These are phyloP conservation scores for Drosophila acutilabella DNA, from an alignment of 2,888 invertebrate species.

Conservation along the genomic window DNA sequence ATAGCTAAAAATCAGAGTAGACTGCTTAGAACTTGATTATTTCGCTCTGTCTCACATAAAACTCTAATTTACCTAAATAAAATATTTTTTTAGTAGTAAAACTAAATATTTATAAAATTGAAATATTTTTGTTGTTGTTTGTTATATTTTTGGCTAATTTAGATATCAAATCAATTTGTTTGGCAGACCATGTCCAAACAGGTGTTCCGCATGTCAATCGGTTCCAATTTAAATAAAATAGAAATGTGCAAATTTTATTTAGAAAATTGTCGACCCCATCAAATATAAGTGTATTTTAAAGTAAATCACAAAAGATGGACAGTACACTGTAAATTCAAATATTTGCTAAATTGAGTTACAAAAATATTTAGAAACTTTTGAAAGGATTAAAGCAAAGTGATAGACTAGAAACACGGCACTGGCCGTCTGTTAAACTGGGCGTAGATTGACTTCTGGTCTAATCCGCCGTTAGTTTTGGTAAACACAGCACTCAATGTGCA, in stretches of 20 bases:
- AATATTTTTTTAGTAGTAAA: too few species aligned
- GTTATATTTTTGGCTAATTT: neutral
- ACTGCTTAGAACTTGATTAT: too few species aligned
- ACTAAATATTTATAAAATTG: too few species aligned
- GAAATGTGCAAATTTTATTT: neutral
- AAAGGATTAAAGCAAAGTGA: neutral
- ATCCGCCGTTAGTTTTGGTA: constrained; percentile 70
- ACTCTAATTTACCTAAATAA: too few species aligned
- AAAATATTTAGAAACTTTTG: neutral
- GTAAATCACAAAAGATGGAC: too few species aligned
- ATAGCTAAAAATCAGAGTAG: too few species aligned
- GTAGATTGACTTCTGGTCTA: constrained; percentile 68
- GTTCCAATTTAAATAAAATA: neutral
- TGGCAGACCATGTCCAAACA: neutral
- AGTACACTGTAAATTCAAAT: too few species aligned
- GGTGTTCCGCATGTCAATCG: neutral
- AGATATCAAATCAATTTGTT: neutral
- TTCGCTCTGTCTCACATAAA: too few species aligned
- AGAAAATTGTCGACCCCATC: too few species aligned
- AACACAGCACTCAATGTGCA: constrained; percentile 56
- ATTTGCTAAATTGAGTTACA: too few species aligned
- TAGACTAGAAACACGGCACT: neutral
- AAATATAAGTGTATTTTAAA: too few species aligned
- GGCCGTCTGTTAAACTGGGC: constrained; percentile 19
- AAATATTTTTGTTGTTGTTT: neutral